Percentiles rank a stretch among this genome's conserved stretches.
phyloP scores from a whole-genome alignment of 2,888 invertebrate species.

The Perithous albicinctus region DNA sequence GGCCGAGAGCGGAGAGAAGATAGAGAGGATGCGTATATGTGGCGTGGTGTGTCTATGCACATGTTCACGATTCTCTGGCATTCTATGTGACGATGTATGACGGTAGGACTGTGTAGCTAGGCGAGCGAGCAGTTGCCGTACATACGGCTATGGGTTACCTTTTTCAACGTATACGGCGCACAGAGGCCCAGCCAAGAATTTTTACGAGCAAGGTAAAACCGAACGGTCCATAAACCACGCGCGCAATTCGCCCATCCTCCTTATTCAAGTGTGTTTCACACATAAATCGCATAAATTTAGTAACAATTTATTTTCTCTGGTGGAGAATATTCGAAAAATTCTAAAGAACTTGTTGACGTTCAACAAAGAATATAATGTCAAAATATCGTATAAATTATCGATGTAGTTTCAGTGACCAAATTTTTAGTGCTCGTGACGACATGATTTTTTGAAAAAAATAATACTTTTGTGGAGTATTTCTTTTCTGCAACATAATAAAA shows the following conservation, averaged over 20 bases:
- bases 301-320: slow-evolving; percentile 71
- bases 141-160: no score
- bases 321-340: not conserved
- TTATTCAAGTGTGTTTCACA: slow-evolving; percentile 48
- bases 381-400: no score
- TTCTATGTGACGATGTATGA: slow-evolving; percentile 19
- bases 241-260: slow-evolving; percentile 69
- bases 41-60: slow-evolving; percentile 5
- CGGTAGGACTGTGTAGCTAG: not conserved
- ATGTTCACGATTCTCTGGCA: not conserved
- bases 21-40: slow-evolving; percentile 42
- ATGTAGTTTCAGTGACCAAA: no score
- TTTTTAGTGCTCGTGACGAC: no score
- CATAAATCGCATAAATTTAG: slow-evolving; percentile 73
- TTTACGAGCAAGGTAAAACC: slow-evolving; percentile 79
- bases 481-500: no score
- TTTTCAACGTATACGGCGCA: no score
- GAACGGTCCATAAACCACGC: slow-evolving; percentile 77
- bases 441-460: no score
- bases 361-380: no score
- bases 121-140: not conserved
- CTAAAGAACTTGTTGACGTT: no score
- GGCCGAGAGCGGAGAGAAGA: slow-evolving; percentile 46
- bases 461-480: no score
- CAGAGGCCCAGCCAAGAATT: slow-evolving; percentile 73